Evolutionary conservation across 64 coral and sea anemone species (phyloP).

Genomic region (Porites australiensis): DNA sequence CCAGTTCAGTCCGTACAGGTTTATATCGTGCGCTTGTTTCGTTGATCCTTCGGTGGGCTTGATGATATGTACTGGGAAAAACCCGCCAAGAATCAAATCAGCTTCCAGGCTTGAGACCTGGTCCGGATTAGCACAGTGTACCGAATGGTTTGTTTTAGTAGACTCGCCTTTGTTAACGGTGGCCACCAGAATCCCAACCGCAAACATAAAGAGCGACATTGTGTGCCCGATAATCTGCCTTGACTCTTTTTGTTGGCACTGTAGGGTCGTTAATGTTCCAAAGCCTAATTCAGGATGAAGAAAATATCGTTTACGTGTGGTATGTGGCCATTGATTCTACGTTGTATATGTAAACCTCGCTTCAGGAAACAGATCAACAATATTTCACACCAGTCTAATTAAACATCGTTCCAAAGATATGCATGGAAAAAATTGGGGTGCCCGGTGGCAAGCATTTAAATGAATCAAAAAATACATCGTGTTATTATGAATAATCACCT

Average conservation of each 20-base stretch:
- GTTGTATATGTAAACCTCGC: not conserved
- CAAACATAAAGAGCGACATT: constrained; percentile 28
- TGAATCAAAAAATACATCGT: not conserved
- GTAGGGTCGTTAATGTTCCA: not conserved
- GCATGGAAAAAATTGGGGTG: not conserved
- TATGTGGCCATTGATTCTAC: too few relatives aligned
- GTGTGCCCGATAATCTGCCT: not conserved
- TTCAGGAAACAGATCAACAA: not conserved
- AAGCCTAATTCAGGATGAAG: too few relatives aligned
- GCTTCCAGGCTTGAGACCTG: not conserved
- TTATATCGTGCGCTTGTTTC: constrained; percentile 56
- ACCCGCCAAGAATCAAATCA: constrained; percentile 64
- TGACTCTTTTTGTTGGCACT: not conserved
- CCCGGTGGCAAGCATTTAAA: not conserved
- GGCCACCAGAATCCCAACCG: constrained; percentile 6
- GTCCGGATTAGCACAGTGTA: constrained; percentile 11
- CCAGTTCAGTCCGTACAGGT: constrained; percentile 82
- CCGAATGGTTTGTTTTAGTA: not conserved
- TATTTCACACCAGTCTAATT: not conserved
- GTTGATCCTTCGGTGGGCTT: constrained; percentile 3
- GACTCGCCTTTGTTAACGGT: constrained; percentile 18
- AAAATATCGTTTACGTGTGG: too few relatives aligned
- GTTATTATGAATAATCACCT: not conserved
- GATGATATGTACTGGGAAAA: constrained; percentile 81
- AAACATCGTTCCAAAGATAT: not conserved